Base-by-base conservation (phyloP, 1,140 invertebrate species). In the Ruditapes philippinarum region DNA sequence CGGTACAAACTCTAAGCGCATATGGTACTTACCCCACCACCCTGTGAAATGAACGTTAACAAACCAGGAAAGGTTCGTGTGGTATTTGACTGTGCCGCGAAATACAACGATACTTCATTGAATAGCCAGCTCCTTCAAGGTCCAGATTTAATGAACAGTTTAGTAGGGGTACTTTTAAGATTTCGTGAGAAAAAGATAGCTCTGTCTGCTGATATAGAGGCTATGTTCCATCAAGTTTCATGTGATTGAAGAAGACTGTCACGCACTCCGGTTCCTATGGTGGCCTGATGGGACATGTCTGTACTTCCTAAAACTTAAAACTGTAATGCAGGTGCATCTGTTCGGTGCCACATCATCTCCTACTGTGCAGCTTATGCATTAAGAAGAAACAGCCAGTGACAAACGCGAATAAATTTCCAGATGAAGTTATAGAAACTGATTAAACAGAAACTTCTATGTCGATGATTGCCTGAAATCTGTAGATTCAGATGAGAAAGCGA, bases 101-200 rank as follows among this genome's bases (percentile, higher is more conserved):
- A 57, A 49, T 91, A n/a, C 28, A 31, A 76, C 36, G 89, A 89
- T 36, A 65, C 17, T 28, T 92, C 86, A 17, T 62, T 92, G 40
- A 92, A 92, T 60, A 80, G 89, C n/a, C n/a, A n/a, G n/a, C 28
- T 91, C n/a, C 54, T 91, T n/a, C 89, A 87, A 78, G 89, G 92
- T 33, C 92, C 92, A 28, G 87, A 92, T 65, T 90, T 40, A 62
- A 88, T 5, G 51, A 92, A 90, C 28, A 76, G 25, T 14, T 54
- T 94, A 19, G 33, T 89, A 7, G 92, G 83, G 0, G 88, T 93
- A 9, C 89, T 94, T 1, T 36, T 87, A 0, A 79, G 85, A 33
- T 92, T 93, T n/a, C 5, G 68, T 22, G 5, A 73, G n/a, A 11
- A 73, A 5, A 33, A 12, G 22, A n/a, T n/a, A n/a, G 33, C 68